phyloP scores from a whole-genome alignment of 2,888 invertebrate genomes.

The Galerucella nymphaeae region DNA sequence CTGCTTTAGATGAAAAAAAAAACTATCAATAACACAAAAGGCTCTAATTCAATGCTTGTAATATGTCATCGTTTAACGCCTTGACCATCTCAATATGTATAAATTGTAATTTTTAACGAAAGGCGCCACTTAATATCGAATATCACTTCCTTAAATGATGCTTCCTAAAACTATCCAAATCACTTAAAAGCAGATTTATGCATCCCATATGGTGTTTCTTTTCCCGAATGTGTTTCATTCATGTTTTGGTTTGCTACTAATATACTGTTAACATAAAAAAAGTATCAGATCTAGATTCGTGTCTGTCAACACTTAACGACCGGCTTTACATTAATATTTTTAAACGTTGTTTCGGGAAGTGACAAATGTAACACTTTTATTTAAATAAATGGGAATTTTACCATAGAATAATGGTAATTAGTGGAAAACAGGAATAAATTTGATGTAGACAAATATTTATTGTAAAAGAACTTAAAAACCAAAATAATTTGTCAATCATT shows the following conservation, averaged over 20 bases:
- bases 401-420: too few species aligned
- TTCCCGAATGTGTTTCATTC: constrained; percentile 15
- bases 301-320: constrained; percentile 8
- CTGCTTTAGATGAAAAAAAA: constrained; percentile 13
- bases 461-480: too few species aligned
- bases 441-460: too few species aligned
- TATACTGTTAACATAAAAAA: constrained; percentile 15
- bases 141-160: constrained; percentile 24
- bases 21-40: not conserved
- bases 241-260: constrained; percentile 26
- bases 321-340: constrained; percentile 1
- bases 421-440: too few species aligned
- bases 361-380: too few species aligned
- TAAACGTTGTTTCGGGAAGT: too few species aligned
- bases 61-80: constrained; percentile 36
- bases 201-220: constrained; percentile 29
- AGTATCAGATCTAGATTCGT: constrained; percentile 8
- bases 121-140: constrained; percentile 35
- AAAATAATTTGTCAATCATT: too few species aligned
- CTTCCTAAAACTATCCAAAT: constrained; percentile 23
- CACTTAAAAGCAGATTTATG: constrained; percentile 35
- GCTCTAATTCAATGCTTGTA: constrained; percentile 1
- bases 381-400: too few species aligned
- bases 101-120: constrained; percentile 26
- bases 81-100: constrained; percentile 30